These are phyloP conservation scores for Xanthorhoe spadicearia DNA, from an alignment of 2,888 invertebrate species.

Conservation along the genomic window DNA sequence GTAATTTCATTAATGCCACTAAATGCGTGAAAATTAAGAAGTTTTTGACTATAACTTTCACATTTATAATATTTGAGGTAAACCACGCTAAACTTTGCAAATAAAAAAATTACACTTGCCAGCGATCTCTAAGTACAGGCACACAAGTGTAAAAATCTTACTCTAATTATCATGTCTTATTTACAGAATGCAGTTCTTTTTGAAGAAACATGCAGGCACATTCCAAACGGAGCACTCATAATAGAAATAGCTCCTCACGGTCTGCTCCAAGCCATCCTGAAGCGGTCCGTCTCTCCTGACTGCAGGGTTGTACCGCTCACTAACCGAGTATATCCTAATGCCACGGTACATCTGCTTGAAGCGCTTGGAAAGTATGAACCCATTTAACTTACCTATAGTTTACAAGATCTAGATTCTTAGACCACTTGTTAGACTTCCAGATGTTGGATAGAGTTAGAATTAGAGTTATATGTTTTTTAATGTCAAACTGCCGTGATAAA, in stretches of 20 bases:
- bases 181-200: slow-evolving; percentile 87
- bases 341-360: slow-evolving; percentile 81
- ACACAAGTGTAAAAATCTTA: too few relatives aligned
- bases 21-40: too few relatives aligned
- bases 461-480: too few relatives aligned
- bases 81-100: too few relatives aligned
- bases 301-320: slow-evolving; percentile 90
- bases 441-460: too few relatives aligned
- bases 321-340: slow-evolving; percentile 87
- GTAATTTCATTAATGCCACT: slow-evolving; percentile 54
- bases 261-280: slow-evolving; percentile 93
- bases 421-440: too few relatives aligned
- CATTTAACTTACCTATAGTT: neutral
- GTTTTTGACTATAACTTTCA: too few relatives aligned
- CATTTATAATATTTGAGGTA: too few relatives aligned
- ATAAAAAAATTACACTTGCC: too few relatives aligned
- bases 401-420: too few relatives aligned
- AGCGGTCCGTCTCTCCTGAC: slow-evolving; percentile 87
- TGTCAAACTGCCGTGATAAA: too few relatives aligned
- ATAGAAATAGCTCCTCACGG: slow-evolving; percentile 97
- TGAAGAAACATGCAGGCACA: slow-evolving; percentile 90
- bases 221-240: slow-evolving; percentile 91
- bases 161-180: slow-evolving; percentile 13
- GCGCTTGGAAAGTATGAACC: slow-evolving; percentile 86
- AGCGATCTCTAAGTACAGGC: too few relatives aligned